Evolutionary conservation across 64 coral and sea anemone genomes (phyloP), one percentile per base, ranked within the genome.

Genomic region (Anthopleura sola): DNA sequence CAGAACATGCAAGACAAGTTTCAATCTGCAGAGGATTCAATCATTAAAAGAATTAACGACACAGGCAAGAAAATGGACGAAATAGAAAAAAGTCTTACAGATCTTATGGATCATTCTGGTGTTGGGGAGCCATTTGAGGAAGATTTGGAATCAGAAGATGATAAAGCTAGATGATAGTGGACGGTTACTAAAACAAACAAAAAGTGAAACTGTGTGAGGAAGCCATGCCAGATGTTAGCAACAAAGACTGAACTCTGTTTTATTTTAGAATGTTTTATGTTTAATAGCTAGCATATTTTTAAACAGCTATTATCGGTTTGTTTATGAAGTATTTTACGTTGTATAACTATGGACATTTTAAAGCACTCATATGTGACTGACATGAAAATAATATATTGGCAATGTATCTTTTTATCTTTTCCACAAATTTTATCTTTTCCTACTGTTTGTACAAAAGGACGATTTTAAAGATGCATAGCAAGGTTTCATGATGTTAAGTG

Each of bases 61-160:
- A 95, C 94, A 40, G 90, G 90, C 4, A 97, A 97, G 80, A 78
- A 75, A 78, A 88, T 97, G 31, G 94, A 97, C 80, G 94, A 97
- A 40, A 92, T 97, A 68, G 94, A 97, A 36, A 97, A 97, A 86
- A 89, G 94, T 28, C 78, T 97, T 23, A 97, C 94, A 28, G 94
- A 97, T 90, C 84, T 97, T 6, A 97, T 97, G 94, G 94, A 97
- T 80, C 94, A 97, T 81, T 97, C 94, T 53, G 94, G 94, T 20
- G 91, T 97, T 86, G 94, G 94, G 0, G 94, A 97, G 79, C 94
- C 94, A 15, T 97, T 89, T 51, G 94, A 97, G 44, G 94, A 97
- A 54, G 94, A 96, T 3, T 53, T 60, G 0, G 94, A 97, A 55
- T 92, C 94, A 9, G 94, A 97, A 48, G 90, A 97, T 51, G 94